Percentiles rank a stretch among this genome's conserved stretches.
phyloP scores from a whole-genome alignment of 2,797 vertebrate genomes.

The Picus viridis region DNA sequence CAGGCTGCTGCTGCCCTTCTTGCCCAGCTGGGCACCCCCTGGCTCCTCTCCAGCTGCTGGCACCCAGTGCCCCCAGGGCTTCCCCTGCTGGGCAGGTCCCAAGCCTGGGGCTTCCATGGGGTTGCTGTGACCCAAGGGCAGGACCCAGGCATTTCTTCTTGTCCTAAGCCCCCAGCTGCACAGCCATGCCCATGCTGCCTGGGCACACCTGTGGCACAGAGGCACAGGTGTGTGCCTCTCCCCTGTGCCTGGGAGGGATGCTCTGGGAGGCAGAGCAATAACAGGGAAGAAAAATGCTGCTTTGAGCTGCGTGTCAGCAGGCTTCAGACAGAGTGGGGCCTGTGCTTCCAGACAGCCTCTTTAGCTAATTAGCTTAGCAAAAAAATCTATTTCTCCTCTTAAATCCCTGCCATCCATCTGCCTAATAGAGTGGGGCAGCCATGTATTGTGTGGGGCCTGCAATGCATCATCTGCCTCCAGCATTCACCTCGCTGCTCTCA shows the following conservation, averaged over 20 bases:
- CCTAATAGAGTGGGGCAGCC: slow-evolving; percentile 56
- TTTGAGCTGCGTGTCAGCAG: slow-evolving; percentile 36
- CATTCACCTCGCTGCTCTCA: slow-evolving; percentile 2
- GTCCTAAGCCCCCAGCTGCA: too few species aligned
- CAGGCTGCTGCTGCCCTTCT: too few species aligned
- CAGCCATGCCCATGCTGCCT: too few species aligned
- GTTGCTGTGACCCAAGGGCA: too few species aligned
- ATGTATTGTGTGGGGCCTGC: slow-evolving; percentile 9
- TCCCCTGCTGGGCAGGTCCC: too few species aligned
- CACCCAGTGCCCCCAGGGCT: too few species aligned
- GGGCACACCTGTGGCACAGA: too few species aligned
- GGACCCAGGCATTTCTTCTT: too few species aligned
- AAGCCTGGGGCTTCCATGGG: too few species aligned
- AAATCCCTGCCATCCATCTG: slow-evolving; percentile 61
- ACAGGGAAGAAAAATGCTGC: slow-evolving; percentile 47
- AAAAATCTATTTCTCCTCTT: slow-evolving; percentile 66
- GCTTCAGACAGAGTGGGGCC: slow-evolving; percentile 61
- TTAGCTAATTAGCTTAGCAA: slow-evolving; percentile 65
- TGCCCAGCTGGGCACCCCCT: too few species aligned
- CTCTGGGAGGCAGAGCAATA: slow-evolving; percentile 3
- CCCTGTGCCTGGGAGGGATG: background rate
- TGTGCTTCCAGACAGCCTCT: slow-evolving; percentile 57
- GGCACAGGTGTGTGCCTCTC: background rate
- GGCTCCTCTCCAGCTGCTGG: too few species aligned
- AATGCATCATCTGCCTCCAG: slow-evolving; percentile 34